These are phyloP conservation scores for Archips xylosteana DNA, from an alignment of 2,888 invertebrate genomes.

Conservation along the genomic window DNA sequence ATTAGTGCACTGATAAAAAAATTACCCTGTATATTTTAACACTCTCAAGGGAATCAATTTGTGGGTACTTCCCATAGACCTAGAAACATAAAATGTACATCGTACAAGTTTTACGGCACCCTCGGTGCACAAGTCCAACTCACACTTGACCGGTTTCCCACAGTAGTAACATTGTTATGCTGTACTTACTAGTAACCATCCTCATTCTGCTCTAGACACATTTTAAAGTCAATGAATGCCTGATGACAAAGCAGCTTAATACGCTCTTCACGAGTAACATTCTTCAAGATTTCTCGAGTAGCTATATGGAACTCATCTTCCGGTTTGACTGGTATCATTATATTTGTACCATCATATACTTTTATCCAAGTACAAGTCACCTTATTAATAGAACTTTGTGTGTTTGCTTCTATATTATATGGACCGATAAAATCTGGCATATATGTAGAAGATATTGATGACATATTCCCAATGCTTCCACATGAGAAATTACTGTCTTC, in stretches of 20 bases:
- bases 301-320: conserved; percentile 64
- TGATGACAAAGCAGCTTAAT: conserved; percentile 62
- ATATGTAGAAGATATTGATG: conserved; percentile 48
- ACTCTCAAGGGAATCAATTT: no score
- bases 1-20: no score
- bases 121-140: no score
- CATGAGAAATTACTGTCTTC: conserved; percentile 63
- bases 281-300: conserved; percentile 53
- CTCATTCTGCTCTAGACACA: conserved; percentile 60
- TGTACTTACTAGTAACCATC: conserved; percentile 71
- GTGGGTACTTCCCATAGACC: no score
- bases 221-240: conserved; percentile 61
- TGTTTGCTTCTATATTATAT: neutral
- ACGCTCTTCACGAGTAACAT: conserved; percentile 46
- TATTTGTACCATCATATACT: conserved; percentile 50
- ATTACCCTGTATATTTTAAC: no score
- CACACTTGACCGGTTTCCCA: no score
- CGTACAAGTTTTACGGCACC: no score
- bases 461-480: conserved; percentile 56
- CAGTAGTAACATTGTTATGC: neutral
- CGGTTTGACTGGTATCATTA: conserved; percentile 53
- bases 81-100: no score
- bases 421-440: conserved; percentile 45
- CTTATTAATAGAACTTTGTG: neutral
- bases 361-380: conserved; percentile 23